A percentile compares a stretch with the other conserved stretches of the same genome.
Conservation (phyloP, 2,113 vertebrate genomes). For the Clarias gariepinus region DNA sequence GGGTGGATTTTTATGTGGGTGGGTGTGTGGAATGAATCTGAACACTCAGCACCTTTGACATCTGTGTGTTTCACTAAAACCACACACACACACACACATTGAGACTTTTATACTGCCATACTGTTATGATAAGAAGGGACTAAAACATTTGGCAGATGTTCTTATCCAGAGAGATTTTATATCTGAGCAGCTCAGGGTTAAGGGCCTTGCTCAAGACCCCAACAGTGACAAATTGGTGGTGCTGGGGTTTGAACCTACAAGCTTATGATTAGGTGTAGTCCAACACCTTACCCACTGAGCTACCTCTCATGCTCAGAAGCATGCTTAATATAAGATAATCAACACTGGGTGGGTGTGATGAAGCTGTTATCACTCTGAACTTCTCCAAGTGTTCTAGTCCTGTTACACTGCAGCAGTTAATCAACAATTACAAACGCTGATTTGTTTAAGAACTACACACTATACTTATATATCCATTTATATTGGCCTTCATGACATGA, state of each 20-base stretch:
- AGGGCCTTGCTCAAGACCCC: too few species aligned
- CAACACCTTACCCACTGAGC: too few species aligned
- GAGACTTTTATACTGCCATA: neutral
- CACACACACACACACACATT: slow-evolving; percentile 1
- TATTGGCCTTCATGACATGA: too few species aligned
- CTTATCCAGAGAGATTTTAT: too few species aligned
- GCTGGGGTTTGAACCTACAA: too few species aligned
- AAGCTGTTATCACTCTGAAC: neutral
- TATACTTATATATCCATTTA: too few species aligned
- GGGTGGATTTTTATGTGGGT: neutral
- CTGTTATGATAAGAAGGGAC: neutral
- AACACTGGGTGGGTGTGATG: neutral
- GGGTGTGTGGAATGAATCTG: neutral
- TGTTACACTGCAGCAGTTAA: neutral
- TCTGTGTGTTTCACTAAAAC: neutral
- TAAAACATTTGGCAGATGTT: neutral
- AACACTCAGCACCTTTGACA: neutral
- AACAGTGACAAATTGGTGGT: too few species aligned
- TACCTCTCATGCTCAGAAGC: neutral
- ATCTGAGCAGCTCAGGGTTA: too few species aligned
- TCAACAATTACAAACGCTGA: too few species aligned
- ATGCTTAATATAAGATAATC: neutral
- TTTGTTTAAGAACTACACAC: too few species aligned
- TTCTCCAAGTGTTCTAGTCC: neutral
- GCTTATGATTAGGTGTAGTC: too few species aligned